Evolutionary conservation across 2,888 invertebrate species (phyloP), one percentile per base, ranked within the genome.

Genomic region (Anoncus sp.): DNA sequence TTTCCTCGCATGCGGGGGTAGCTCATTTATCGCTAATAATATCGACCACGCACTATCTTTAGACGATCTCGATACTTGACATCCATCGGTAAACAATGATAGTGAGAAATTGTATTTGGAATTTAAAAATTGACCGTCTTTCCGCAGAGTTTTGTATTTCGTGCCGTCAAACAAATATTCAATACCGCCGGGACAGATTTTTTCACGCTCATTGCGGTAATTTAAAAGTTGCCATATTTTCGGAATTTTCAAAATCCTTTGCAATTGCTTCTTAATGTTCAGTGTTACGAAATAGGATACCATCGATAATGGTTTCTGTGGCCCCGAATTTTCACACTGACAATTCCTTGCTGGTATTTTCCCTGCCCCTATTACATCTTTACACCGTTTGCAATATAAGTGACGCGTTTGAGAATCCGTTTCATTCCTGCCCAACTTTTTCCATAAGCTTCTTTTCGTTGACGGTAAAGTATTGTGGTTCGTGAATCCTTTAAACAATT

Each of bases 41-140:
- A 76, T 20, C 43, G 65, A 71, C 65, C 76, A 76, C 35, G 75
- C 78, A 57, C 66, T 78, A 18, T 35, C 51, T n/a, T 65, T 72
- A 4, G 70, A 78, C 9, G 71, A 78, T 40, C 24, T 35, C 6
- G 66, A 49, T 27, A 71, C 78, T 49, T 77, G 55, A 51, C 59
- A 59, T 6, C 77, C 73, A 69, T 78, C 75, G 24, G 78, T 78
- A 24, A 70, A 70, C 9, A 75, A 22, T 10, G 60, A 63, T 14
- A 60, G 35, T 5, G 78, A 78, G 38, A 65, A 75, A 66, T 78
- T 78, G 6, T 45, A 70, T 31, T 57, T 18, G n/a, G 51, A 47
- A 40, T 60, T 57, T 14, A 71, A 65, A 65, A 75, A 70, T 35
- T n/a, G 43, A 9, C 38, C 70, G 47, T 27, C 57, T 31, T 24